A percentile compares a stretch with the other conserved stretches of the same genome.
These are phyloP conservation scores for Nymphalis io DNA, from an alignment of 1,140 invertebrate species.

Conservation along the genomic window DNA sequence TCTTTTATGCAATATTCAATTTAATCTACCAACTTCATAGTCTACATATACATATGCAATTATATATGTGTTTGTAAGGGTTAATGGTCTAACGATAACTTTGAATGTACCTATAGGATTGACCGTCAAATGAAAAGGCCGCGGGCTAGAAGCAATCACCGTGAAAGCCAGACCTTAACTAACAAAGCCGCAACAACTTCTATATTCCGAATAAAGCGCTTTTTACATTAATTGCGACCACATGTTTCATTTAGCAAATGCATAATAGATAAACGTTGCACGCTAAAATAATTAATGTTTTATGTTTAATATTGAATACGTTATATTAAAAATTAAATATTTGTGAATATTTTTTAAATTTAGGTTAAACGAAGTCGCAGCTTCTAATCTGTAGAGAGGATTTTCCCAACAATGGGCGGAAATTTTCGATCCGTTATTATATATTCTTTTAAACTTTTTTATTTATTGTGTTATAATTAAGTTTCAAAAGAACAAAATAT, in stretches of 20 bases:
- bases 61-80: slow-evolving; percentile 34
- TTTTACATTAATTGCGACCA: slow-evolving; percentile 51
- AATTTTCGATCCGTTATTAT: too few relatives aligned
- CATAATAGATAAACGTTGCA: slow-evolving; percentile 1
- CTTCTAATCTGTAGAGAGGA: too few relatives aligned
- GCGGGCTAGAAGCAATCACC: slow-evolving; percentile 55
- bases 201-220: slow-evolving; percentile 53
- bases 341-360: too few relatives aligned
- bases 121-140: slow-evolving; percentile 42
- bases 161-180: slow-evolving; percentile 58
- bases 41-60: slow-evolving; percentile 6
- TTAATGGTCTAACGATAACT: slow-evolving; percentile 31
- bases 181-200: slow-evolving; percentile 47
- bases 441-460: too few relatives aligned
- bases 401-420: too few relatives aligned
- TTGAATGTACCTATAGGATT: slow-evolving; percentile 36
- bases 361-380: too few relatives aligned
- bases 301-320: neutral
- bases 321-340: neutral
- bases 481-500: too few relatives aligned
- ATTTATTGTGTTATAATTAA: too few relatives aligned
- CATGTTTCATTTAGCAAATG: slow-evolving; percentile 35
- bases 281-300: slow-evolving; percentile 14
- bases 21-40: slow-evolving; percentile 19
- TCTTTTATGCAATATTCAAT: slow-evolving; percentile 23